phyloP scores from a whole-genome alignment of 2,113 vertebrate species.

The Motacilla tschutschensis region DNA sequence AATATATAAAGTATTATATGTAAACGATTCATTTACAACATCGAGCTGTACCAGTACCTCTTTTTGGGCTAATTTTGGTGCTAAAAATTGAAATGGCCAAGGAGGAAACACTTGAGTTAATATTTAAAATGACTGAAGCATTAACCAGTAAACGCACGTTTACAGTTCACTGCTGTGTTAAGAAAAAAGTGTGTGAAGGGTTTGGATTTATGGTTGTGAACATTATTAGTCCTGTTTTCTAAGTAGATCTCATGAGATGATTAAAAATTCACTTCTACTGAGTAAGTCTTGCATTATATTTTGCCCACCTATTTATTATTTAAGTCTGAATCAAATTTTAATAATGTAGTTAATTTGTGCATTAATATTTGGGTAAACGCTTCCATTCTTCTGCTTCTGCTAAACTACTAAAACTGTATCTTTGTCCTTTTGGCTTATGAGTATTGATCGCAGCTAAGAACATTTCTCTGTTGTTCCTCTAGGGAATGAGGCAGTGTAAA shows the following conservation, averaged over 20 bases:
- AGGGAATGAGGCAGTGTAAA: neutral
- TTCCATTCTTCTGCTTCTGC: conserved; percentile 48
- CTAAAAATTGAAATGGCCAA: conserved; percentile 77
- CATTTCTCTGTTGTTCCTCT: neutral
- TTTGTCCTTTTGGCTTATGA: conserved; percentile 18
- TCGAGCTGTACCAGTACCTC: conserved; percentile 66
- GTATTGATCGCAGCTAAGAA: neutral
- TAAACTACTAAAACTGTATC: conserved; percentile 2
- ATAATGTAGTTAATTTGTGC: conserved; percentile 55
- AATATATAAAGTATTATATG: conserved; percentile 66
- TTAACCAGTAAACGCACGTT: conserved; percentile 69
- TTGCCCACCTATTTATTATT: conserved; percentile 76
- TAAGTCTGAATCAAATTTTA: conserved; percentile 55
- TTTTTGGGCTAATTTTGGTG: conserved; percentile 75
- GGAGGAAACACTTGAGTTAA: conserved; percentile 69
- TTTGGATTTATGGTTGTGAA: conserved; percentile 81
- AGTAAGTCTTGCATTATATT: conserved; percentile 74
- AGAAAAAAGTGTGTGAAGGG: conserved; percentile 69
- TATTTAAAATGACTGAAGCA: conserved; percentile 70
- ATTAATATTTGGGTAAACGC: conserved; percentile 58
- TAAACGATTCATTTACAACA: conserved; percentile 63
- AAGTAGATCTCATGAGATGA: conserved; percentile 77
- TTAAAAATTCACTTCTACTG: conserved; percentile 78
- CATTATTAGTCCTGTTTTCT: conserved; percentile 77
- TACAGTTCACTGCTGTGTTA: conserved; percentile 77